Evolutionary conservation across 2,797 vertebrate genomes (phyloP), one percentile per base, ranked within the genome.

Genomic region (Platalea minor): DNA sequence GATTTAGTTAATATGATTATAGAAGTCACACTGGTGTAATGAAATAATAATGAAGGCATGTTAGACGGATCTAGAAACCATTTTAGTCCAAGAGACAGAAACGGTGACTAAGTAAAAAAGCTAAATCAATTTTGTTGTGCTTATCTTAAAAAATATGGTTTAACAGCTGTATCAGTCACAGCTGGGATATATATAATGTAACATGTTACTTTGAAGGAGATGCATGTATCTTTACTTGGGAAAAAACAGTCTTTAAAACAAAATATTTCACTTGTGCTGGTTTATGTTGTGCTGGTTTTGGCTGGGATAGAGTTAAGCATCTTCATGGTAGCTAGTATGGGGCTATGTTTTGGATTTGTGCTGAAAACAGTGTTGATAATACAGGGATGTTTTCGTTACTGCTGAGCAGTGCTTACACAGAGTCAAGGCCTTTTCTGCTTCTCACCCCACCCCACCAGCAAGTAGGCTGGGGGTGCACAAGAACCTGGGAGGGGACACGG

Each of bases 1-100:
- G 94, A 98, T 96, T 97, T 94, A 96, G 86, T 93, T 97, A 97
- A 96, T 79, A 48, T 29, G 89, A 94, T 87, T 93, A 96, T 7
- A 89, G 59, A 85, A 97, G 90, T 97, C 95, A 97, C 85, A 89
- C 57, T 8, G 37, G 45, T 65, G 92, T 92, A 63, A 95, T 96
- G 85, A 96, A 98, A 97, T 89, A 95, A 90, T 85, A 92, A 97
- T 85, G 79, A 97, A 89, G 53, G 78, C 43, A 80, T 0, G 2
- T 74, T 51, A 93, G 70, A 91, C 35, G 45, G 45, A 77, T n/a
- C 54, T 54, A 93, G 85, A 94, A 96, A 81, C 59, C 17, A 67
- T n/a, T 85, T 76, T 46, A 81, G 93, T 65, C 17, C 31, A 59
- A 88, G 41, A 78, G 59, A 89, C 51, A 74, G 77, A 90, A 92